Evolutionary conservation across 2,113 vertebrate genomes (phyloP).

Genomic region (Oncorhynchus kisutch): DNA sequence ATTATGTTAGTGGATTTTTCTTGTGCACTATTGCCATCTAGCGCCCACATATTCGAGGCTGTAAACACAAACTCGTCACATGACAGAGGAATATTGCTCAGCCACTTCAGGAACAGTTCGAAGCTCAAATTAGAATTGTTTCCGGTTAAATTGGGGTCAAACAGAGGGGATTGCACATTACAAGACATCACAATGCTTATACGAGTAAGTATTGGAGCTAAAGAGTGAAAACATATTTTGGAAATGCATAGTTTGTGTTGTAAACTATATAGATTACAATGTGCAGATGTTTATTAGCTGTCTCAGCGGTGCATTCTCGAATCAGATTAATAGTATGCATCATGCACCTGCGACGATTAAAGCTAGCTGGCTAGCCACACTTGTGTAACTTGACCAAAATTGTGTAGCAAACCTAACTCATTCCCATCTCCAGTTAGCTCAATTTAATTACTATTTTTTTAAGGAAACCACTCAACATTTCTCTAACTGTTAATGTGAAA

Average conservation of each 20-base stretch:
- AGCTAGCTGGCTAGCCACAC: not conserved
- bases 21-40: not conserved
- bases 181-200: slow-evolving; percentile 59
- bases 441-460: not conserved
- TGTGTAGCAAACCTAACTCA: too few relatives aligned
- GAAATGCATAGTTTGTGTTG: not conserved
- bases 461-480: not conserved
- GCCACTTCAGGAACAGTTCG: not conserved
- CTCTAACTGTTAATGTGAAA: too few relatives aligned
- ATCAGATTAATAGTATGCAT: not conserved
- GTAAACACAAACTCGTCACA: slow-evolving; percentile 6
- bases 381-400: not conserved
- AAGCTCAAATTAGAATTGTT: not conserved
- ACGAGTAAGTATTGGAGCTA: slow-evolving; percentile 58
- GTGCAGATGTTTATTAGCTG: not conserved
- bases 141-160: slow-evolving; percentile 57
- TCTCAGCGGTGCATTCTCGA: not conserved
- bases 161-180: slow-evolving; percentile 1
- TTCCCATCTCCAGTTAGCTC: not conserved
- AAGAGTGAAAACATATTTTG: not conserved
- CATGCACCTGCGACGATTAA: not conserved
- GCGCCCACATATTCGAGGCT: not conserved
- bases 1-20: not conserved
- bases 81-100: not conserved
- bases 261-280: not conserved